phyloP scores from a whole-genome alignment of 2,888 invertebrate genomes.

The Tolmerus cingulatus region DNA sequence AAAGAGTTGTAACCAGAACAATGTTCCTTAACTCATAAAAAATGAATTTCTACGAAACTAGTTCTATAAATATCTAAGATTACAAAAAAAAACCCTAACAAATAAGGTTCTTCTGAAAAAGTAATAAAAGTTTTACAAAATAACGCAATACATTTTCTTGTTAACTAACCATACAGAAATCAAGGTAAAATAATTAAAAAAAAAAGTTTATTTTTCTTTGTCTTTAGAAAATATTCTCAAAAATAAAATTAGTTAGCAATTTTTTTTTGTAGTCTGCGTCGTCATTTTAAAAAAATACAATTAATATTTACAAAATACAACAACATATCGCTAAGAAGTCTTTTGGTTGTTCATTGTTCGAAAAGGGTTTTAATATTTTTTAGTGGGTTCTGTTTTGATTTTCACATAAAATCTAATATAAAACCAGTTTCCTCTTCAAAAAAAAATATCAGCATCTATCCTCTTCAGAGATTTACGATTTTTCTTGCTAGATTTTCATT shows the following conservation, averaged over 20 bases:
- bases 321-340: constrained; percentile 24
- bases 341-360: constrained; percentile 25
- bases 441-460: not conserved
- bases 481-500: not conserved
- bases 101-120: not conserved
- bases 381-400: not conserved
- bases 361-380: not conserved
- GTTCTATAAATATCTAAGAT: not conserved
- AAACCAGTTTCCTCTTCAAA: not conserved
- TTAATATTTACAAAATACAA: constrained; percentile 32
- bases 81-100: not conserved
- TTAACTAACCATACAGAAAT: not conserved
- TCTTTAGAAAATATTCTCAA: constrained; percentile 5
- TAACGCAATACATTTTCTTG: not conserved
- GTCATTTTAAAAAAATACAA: constrained; percentile 7
- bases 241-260: not conserved
- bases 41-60: not conserved
- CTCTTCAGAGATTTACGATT: not conserved
- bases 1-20: not conserved
- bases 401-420: not conserved
- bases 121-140: constrained; percentile 2
- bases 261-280: not conserved
- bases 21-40: constrained; percentile 6
- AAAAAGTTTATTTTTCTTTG: not conserved
- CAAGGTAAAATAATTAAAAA: not conserved